Conservation (phyloP, 1,140 invertebrate genomes). For the Drosophila erecta region DNA sequence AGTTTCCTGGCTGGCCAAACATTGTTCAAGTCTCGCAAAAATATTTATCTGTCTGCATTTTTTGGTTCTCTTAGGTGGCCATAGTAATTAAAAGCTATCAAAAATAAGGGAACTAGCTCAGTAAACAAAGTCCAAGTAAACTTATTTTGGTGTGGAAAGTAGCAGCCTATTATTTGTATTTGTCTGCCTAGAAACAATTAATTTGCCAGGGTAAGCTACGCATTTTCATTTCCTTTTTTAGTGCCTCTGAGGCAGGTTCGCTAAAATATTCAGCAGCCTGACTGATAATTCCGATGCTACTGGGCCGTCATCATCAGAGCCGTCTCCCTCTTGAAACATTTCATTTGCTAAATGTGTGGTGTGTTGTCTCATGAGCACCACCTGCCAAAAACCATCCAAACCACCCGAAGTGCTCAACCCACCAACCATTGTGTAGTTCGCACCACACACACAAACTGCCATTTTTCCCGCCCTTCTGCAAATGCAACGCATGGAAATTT, state of each 20-base stretch:
- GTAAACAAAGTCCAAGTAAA: background rate
- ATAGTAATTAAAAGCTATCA: conserved; percentile 54
- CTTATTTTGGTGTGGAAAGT: background rate
- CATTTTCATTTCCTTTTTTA: conserved; percentile 2
- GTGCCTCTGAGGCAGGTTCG: background rate
- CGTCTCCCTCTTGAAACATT: conserved; percentile 37
- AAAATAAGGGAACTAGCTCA: background rate
- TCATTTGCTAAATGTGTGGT: conserved; percentile 53
- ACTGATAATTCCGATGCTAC: conserved; percentile 15
- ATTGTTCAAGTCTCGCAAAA: conserved; percentile 68
- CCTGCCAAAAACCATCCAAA: conserved; percentile 7
- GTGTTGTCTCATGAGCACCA: conserved; percentile 18
- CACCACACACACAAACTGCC: conserved; percentile 14
- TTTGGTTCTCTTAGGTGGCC: background rate
- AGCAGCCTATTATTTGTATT: background rate
- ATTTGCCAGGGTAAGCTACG: background rate
- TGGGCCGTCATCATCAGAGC: conserved; percentile 10
- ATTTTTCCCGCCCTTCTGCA: conserved; percentile 4
- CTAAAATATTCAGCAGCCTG: conserved; percentile 24
- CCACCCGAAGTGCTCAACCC: background rate
- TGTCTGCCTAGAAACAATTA: background rate
- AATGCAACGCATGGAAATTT: conserved; percentile 50
- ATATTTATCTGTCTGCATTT: conserved; percentile 53
- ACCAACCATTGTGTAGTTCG: conserved; percentile 42
- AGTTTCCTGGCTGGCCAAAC: conserved; percentile 23